A percentile compares a stretch with the other conserved stretches of the same genome.
Conservation (phyloP, 2,888 invertebrate genomes). For the Dusona sp. region DNA sequence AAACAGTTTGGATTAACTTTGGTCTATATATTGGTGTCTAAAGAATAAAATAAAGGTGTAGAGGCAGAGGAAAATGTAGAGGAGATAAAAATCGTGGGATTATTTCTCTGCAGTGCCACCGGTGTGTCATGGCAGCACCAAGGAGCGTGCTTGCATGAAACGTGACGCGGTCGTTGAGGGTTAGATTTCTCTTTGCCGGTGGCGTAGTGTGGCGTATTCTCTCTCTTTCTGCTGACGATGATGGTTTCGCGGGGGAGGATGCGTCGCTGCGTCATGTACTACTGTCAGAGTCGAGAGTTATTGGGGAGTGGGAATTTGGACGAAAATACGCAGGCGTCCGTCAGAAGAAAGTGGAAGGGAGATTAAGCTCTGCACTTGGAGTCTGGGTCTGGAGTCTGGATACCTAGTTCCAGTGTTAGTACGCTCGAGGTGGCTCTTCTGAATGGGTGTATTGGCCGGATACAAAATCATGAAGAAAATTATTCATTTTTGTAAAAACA, state of each 20-base stretch:
- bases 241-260: conserved; percentile 49
- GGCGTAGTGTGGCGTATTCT: not conserved
- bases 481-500: not conserved
- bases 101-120: conserved; percentile 7
- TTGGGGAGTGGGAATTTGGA: conserved; percentile 51
- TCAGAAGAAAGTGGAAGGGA: conserved; percentile 55
- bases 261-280: conserved; percentile 25
- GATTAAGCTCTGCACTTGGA: conserved; percentile 6
- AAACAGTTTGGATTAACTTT: not conserved
- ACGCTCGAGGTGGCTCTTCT: not conserved
- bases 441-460: conserved; percentile 70
- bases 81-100: not conserved
- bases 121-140: conserved; percentile 5
- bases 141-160: not conserved
- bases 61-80: not conserved
- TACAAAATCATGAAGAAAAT: not conserved
- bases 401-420: conserved; percentile 67
- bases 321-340: conserved; percentile 71
- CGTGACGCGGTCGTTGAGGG: conserved; percentile 20
- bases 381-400: conserved; percentile 56
- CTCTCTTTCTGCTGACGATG: conserved; percentile 26
- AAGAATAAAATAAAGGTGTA: not conserved
- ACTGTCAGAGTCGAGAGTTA: conserved; percentile 42
- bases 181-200: conserved; percentile 20
- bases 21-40: not conserved